These are phyloP conservation scores for Panthera uncia DNA, from an alignment of 2,113 vertebrate genomes.

Conservation along the genomic window DNA sequence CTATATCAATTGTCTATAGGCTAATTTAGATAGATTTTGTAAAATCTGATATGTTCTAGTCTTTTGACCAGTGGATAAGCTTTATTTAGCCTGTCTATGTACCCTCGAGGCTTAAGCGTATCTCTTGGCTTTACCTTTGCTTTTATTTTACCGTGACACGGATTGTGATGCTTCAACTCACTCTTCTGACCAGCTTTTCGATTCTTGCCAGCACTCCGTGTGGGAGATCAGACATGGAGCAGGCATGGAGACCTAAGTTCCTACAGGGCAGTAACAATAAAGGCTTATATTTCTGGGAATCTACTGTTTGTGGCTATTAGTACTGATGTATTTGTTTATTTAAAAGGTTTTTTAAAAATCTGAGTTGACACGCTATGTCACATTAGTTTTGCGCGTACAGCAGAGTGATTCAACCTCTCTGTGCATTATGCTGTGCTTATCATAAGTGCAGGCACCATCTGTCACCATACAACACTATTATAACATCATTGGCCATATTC, in stretches of 20 bases:
- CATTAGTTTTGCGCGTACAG: not conserved
- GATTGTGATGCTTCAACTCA: not conserved
- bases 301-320: not conserved
- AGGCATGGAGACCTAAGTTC: not conserved
- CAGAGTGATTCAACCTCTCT: not conserved
- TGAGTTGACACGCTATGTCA: not conserved
- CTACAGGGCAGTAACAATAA: not conserved
- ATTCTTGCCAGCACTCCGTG: not conserved
- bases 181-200: not conserved
- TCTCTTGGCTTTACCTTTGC: not conserved
- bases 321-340: not conserved
- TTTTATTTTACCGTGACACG: not conserved
- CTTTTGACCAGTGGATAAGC: not conserved
- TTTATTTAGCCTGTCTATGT: not conserved
- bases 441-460: not conserved
- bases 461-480: too few relatives aligned
- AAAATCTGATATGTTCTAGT: not conserved
- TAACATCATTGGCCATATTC: not conserved
- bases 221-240: not conserved
- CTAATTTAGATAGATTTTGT: not conserved
- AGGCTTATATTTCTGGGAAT: not conserved
- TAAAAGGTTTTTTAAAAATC: not conserved
- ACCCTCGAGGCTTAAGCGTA: accelerated
- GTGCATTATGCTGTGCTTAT: not conserved
- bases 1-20: not conserved